Base-by-base conservation (phyloP, 2,113 vertebrate genomes). In the Limnothrissa miodon region DNA sequence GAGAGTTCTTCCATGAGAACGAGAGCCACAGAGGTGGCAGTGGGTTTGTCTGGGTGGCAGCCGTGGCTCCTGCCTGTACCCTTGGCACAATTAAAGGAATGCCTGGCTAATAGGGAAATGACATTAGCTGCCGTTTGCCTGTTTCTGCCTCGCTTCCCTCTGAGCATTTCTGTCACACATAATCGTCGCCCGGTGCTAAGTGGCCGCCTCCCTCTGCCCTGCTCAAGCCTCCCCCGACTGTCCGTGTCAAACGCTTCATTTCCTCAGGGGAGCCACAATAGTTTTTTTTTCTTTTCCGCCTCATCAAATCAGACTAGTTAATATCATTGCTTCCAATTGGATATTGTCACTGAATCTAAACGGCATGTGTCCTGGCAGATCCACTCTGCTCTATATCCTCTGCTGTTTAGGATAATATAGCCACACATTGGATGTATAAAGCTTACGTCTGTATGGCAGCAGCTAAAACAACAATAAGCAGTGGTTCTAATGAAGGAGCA, bases 101-200 rank as follows among this genome's bases (percentile, higher is more conserved):
- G 45, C 80, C 80, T 48, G 0, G 46, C 45, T 80, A 53, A 80
- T 51, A 80, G 44, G 17, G 15, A 80, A 46, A 39, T 46, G 29
- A 48, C 45, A 36, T 39, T 48, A 56, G 80, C 80, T 62, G 25
- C 53, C 5, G 29, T 25, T 33, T 33, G 46, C 36, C 66, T 78
- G 25, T 53, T 59, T 79, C 21, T 59, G 46, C 78, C n/a, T 48
- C 25, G 21, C 21, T 42, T 79, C 45, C 39, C 33, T 78, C 66
- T 39, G 29, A 80, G 79, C 46, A 33, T 48, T 56, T 79, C 21
- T 66, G 56, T 70, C 83, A 80, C 79, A 46, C 15, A 33, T 84
- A 62, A 70, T 80, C 23, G 39, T 25, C 11, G 44, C 7, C 8
- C 11, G n/a, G 25, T 17, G 33, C 29, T 62, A 80, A 66, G 42